Evolutionary conservation across 2,113 vertebrate species (phyloP).

Genomic region (Nanorana parkeri): DNA sequence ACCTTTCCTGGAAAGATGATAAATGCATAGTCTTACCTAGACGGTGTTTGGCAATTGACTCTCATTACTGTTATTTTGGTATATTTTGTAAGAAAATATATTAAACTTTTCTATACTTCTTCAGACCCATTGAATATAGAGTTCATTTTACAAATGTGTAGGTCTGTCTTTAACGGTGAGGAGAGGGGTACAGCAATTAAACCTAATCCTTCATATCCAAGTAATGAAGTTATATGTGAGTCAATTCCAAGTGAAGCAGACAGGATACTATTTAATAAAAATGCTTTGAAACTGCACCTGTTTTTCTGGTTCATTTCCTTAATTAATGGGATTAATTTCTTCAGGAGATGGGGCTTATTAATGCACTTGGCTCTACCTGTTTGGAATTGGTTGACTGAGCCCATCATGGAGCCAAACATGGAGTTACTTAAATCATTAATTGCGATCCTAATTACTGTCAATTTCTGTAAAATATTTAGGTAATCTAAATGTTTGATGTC

Average conservation of each 20-base stretch:
- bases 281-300: conserved; percentile 44
- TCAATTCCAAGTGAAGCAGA: conserved; percentile 44
- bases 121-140: neutral
- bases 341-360: neutral
- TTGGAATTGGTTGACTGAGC: conserved; percentile 38
- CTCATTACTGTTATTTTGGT: neutral
- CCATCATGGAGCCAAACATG: conserved; percentile 17
- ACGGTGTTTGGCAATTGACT: no score
- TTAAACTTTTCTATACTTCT: neutral
- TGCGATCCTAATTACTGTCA: conserved; percentile 37
- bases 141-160: neutral
- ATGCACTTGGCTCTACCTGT: conserved; percentile 19
- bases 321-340: conserved; percentile 47
- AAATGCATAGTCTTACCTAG: neutral
- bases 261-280: conserved; percentile 44
- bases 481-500: neutral
- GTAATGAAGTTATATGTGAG: conserved; percentile 20
- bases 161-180: neutral
- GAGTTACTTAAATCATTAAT: conserved; percentile 33
- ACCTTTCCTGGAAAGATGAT: no score
- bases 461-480: neutral
- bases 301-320: conserved; percentile 47
- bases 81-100: neutral
- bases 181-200: neutral
- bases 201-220: conserved; percentile 23